These are phyloP conservation scores for Lasioglossum oenotherae DNA, from an alignment of 2,888 invertebrate genomes.

Conservation along the genomic window DNA sequence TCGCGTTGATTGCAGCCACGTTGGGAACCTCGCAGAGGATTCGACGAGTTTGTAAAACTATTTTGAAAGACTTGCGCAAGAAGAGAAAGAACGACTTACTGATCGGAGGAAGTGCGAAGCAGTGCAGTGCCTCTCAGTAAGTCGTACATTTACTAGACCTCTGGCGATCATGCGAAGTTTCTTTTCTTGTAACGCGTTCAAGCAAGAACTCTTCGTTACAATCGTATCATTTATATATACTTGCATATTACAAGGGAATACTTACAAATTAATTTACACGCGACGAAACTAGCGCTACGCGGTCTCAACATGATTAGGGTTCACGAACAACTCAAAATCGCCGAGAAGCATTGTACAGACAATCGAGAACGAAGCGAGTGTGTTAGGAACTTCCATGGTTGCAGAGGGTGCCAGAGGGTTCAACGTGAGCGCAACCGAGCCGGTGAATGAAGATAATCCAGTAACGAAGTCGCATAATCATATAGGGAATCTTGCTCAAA, in stretches of 20 bases:
- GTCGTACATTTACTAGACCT: not conserved
- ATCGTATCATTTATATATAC: not conserved
- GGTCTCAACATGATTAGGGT: not conserved
- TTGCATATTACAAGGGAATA: slow-evolving; percentile 10
- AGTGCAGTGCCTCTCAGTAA: not conserved
- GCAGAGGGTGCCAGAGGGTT: slow-evolving; percentile 25
- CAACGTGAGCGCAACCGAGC: slow-evolving; percentile 56
- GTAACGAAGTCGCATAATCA: slow-evolving; percentile 29
- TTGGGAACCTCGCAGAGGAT: slow-evolving; percentile 31
- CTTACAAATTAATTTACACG: slow-evolving; percentile 16
- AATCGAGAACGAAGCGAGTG: slow-evolving; percentile 40
- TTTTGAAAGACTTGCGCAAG: slow-evolving; percentile 41
- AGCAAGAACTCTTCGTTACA: not conserved
- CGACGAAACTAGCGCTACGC: not conserved
- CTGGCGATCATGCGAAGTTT: not conserved
- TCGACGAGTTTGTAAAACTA: slow-evolving; percentile 25
- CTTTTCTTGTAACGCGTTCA: not conserved
- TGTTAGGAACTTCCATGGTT: slow-evolving; percentile 67
- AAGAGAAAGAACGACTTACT: slow-evolving; percentile 38
- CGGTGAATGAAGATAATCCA: slow-evolving; percentile 39
- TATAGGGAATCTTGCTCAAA: slow-evolving; percentile 30
- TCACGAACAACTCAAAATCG: slow-evolving; percentile 1
- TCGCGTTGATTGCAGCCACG: slow-evolving; percentile 51
- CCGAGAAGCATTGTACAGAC: slow-evolving; percentile 33
- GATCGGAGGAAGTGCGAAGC: slow-evolving; percentile 26